These are phyloP conservation scores for Triplophysa bombifrons DNA, from an alignment of 2,797 vertebrate genomes.

Conservation along the genomic window DNA sequence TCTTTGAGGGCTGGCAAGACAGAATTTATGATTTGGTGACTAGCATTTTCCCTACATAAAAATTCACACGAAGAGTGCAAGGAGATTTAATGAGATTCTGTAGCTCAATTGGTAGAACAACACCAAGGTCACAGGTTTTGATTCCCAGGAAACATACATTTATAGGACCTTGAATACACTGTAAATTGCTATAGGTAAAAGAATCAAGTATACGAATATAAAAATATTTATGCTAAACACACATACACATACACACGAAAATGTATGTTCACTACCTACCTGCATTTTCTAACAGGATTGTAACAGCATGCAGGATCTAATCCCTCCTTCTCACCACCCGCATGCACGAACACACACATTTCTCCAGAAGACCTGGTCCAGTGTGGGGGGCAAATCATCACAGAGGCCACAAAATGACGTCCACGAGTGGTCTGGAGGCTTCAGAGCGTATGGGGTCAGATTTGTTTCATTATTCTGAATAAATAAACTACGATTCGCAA, in stretches of 20 bases:
- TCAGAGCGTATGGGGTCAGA: too few relatives aligned
- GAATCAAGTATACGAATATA: neutral
- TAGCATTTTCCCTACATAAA: slow-evolving; percentile 3
- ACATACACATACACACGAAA: neutral
- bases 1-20: slow-evolving; percentile 29
- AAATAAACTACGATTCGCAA: too few relatives aligned
- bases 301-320: neutral
- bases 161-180: neutral
- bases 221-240: neutral
- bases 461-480: too few relatives aligned
- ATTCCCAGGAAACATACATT: neutral
- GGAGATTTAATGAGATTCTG: neutral
- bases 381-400: slow-evolving; percentile 30
- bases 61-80: neutral
- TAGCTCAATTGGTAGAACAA: neutral
- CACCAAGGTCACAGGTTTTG: neutral
- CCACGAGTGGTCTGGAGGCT: slow-evolving; percentile 43
- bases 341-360: slow-evolving; percentile 23
- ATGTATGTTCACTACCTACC: neutral
- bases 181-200: neutral
- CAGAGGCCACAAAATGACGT: slow-evolving; percentile 54
- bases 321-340: neutral
- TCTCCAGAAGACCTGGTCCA: slow-evolving; percentile 35
- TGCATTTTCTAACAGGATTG: slow-evolving; percentile 4
- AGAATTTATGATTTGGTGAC: slow-evolving; percentile 40